A percentile compares a stretch with the other conserved stretches of the same genome.
Evolutionary conservation across 2,797 vertebrate species (phyloP).

Genomic region (Betta splendens): DNA sequence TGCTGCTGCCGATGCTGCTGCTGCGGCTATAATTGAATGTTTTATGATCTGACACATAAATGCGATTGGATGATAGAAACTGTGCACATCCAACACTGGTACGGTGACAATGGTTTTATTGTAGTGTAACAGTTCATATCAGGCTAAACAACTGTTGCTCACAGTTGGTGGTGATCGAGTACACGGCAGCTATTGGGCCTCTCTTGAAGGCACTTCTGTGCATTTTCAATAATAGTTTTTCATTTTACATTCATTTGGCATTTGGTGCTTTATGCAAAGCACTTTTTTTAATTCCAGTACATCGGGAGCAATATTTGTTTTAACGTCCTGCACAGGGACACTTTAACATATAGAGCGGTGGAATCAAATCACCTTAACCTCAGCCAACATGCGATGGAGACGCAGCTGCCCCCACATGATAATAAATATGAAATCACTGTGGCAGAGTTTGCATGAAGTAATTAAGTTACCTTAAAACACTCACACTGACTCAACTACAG

Average conservation of each 20-base stretch:
- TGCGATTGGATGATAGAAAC: slow-evolving; percentile 42
- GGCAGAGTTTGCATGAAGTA: not conserved
- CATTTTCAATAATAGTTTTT: not conserved
- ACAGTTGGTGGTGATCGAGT: slow-evolving; percentile 52
- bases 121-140: slow-evolving; percentile 50
- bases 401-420: not conserved
- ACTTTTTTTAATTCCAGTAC: not conserved
- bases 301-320: not conserved
- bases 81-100: slow-evolving; percentile 33
- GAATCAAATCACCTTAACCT: slow-evolving; percentile 1
- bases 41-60: slow-evolving; percentile 33
- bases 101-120: slow-evolving; percentile 49
- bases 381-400: not conserved
- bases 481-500: not conserved
- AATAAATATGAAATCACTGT: not conserved
- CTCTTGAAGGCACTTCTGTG: slow-evolving; percentile 31
- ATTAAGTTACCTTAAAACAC: not conserved
- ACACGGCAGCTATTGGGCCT: slow-evolving; percentile 31
- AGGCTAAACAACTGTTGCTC: slow-evolving; percentile 55
- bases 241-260: slow-evolving; percentile 20
- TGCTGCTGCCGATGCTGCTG: slow-evolving; percentile 31
- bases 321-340: not conserved
- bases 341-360: not conserved
- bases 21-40: slow-evolving; percentile 40
- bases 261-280: not conserved